Evolutionary conservation across 2,113 vertebrate species (phyloP).

Genomic region (Phaetusa simplex): DNA sequence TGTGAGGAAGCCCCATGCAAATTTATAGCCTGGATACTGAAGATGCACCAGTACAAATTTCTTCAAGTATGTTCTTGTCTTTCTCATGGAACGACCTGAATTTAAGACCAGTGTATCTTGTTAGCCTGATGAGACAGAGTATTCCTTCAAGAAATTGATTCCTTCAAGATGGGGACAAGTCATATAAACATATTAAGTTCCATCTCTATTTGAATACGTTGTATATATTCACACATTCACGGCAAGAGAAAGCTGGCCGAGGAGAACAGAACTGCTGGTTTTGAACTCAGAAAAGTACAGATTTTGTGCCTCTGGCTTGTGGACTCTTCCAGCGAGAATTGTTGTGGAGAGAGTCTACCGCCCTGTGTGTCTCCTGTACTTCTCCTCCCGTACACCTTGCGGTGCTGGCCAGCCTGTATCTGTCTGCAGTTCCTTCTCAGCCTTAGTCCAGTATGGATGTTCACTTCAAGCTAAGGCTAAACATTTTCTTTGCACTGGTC

Average conservation of each 20-base stretch:
- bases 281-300: not conserved
- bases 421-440: not conserved
- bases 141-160: not conserved
- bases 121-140: not conserved
- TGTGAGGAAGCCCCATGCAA: not conserved
- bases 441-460: not conserved
- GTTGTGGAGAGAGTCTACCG: not conserved
- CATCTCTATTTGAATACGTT: not conserved
- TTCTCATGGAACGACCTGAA: not conserved
- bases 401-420: not conserved
- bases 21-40: not conserved
- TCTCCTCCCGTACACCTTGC: not conserved
- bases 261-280: not conserved
- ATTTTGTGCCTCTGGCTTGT: not conserved
- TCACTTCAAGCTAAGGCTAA: not conserved
- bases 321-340: not conserved
- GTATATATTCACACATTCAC: conserved; percentile 1
- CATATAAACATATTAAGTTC: not conserved
- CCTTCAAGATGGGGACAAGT: not conserved
- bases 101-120: not conserved
- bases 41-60: not conserved
- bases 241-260: not conserved
- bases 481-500: not conserved
- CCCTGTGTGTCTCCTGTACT: not conserved
- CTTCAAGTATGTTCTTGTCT: not conserved